Percentiles rank a stretch among this genome's conserved stretches.
phyloP scores from a whole-genome alignment of 92 coral and sea anemone species.

The Zoanthus sansibaricus region DNA sequence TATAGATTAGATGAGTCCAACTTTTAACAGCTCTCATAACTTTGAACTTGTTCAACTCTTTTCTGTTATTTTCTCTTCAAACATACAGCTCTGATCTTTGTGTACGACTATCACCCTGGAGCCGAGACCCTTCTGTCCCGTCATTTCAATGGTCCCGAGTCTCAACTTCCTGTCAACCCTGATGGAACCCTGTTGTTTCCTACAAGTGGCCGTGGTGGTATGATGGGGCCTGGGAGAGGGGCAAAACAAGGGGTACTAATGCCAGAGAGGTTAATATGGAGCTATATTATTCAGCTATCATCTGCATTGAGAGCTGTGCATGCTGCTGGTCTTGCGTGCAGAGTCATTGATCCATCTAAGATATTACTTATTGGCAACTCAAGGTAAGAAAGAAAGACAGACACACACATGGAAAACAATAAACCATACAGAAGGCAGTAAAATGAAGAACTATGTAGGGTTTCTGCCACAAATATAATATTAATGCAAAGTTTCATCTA shows the following conservation, averaged over 20 bases:
- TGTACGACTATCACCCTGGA: constrained; percentile 97
- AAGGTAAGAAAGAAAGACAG: constrained; percentile 58
- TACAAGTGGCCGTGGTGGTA: constrained; percentile 69
- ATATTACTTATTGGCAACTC: constrained; percentile 94
- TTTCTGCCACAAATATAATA: no score
- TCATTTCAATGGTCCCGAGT: constrained; percentile 93
- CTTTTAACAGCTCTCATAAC: no score
- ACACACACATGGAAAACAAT: background rate
- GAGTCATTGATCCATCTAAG: constrained; percentile 99
- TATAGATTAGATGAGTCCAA: no score
- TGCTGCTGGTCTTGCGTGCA: constrained; percentile 91
- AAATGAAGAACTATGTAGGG: no score
- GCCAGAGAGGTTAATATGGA: constrained; percentile 99
- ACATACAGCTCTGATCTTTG: constrained; percentile 84
- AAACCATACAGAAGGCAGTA: no score
- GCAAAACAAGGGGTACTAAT: constrained; percentile 86
- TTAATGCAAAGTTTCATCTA: no score
- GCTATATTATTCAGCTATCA: constrained; percentile 95
- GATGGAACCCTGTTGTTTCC: constrained; percentile 86
- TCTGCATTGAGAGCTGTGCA: constrained; percentile 95
- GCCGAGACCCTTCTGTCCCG: constrained; percentile 91
- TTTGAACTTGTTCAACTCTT: no score
- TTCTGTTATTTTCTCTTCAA: background rate
- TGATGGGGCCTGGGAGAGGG: constrained; percentile 77
- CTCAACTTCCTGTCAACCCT: constrained; percentile 79